A percentile compares a stretch with the other conserved stretches of the same genome.
Evolutionary conservation across 2,888 invertebrate species (phyloP).

Genomic region (Notodromas monacha): DNA sequence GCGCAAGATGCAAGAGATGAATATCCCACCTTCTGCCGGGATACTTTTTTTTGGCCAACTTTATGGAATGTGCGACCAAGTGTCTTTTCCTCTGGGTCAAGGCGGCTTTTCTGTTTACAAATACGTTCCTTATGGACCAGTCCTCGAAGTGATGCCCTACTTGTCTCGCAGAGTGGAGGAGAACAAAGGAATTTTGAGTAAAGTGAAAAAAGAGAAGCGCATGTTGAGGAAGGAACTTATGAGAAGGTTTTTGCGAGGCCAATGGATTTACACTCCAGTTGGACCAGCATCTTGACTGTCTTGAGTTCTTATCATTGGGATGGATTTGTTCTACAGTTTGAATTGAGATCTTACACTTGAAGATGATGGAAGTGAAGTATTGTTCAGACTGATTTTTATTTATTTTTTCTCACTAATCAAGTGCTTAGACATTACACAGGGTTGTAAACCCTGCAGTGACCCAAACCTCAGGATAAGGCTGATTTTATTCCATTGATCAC

Average conservation of each 20-base stretch:
- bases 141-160: neutral
- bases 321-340: too few species aligned
- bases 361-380: too few species aligned
- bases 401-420: too few species aligned
- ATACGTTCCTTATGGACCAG: neutral
- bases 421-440: too few species aligned
- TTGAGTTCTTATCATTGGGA: too few species aligned
- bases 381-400: too few species aligned
- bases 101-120: neutral
- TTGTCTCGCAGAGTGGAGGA: conserved; percentile 23
- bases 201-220: conserved; percentile 65
- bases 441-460: too few species aligned
- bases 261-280: conserved; percentile 25
- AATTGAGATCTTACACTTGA: too few species aligned
- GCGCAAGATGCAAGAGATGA: conserved; percentile 58
- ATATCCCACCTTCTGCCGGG: conserved; percentile 61
- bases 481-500: too few species aligned
- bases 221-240: conserved; percentile 41
- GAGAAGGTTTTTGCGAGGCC: conserved; percentile 35
- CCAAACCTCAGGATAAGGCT: too few species aligned
- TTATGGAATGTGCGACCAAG: neutral
- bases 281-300: too few species aligned
- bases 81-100: neutral
- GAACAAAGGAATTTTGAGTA: conserved; percentile 65
- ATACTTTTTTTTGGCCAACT: conserved; percentile 23